Percentiles rank a stretch among this genome's conserved stretches.
These are phyloP conservation scores for Ctenicera cuprea DNA, from an alignment of 2,888 invertebrate species.

Conservation along the genomic window DNA sequence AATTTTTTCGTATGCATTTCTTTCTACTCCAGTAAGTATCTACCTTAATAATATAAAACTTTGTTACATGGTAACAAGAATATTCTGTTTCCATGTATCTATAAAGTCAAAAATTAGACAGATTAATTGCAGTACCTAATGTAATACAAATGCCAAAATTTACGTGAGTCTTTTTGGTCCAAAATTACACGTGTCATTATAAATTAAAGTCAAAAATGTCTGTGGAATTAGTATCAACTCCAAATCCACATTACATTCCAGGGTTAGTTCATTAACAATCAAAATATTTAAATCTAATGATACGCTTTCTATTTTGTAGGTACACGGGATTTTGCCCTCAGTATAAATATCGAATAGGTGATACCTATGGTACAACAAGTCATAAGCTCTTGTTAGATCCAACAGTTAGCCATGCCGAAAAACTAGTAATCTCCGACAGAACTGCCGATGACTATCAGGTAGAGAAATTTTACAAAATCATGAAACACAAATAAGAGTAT, in stretches of 20 bases:
- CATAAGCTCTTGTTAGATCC: slow-evolving; percentile 86
- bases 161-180: slow-evolving; percentile 16
- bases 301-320: slow-evolving; percentile 69
- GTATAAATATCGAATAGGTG: slow-evolving; percentile 83
- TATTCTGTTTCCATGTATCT: no score
- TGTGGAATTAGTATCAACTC: slow-evolving; percentile 76
- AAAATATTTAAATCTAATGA: not conserved
- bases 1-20: no score
- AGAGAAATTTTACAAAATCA: slow-evolving; percentile 23
- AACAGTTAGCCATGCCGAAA: slow-evolving; percentile 82
- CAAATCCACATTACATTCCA: slow-evolving; percentile 84
- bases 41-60: no score
- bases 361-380: slow-evolving; percentile 84
- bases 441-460: slow-evolving; percentile 80
- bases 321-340: slow-evolving; percentile 88
- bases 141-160: slow-evolving; percentile 25
- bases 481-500: not conserved
- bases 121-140: no score
- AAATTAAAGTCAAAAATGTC: slow-evolving; percentile 57
- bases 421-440: slow-evolving; percentile 80
- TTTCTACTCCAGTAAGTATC: no score
- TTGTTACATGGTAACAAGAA: no score
- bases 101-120: no score
- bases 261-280: slow-evolving; percentile 74
- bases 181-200: slow-evolving; percentile 27